These are phyloP conservation scores for Zapornia atra DNA, from an alignment of 2,113 vertebrate genomes.

Conservation along the genomic window DNA sequence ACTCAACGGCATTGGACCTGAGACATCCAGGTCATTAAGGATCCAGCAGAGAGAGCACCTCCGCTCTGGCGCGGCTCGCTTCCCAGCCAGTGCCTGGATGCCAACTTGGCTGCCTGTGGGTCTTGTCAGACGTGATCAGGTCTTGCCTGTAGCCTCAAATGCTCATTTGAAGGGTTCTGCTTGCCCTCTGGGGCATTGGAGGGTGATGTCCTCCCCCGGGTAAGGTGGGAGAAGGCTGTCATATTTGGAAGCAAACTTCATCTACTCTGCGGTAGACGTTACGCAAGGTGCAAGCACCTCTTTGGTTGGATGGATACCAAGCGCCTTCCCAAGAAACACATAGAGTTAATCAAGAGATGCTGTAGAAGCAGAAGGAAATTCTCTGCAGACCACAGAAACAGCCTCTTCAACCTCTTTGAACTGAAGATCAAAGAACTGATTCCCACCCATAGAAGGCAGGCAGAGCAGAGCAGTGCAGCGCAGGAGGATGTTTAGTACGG, in stretches of 20 bases:
- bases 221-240: not conserved
- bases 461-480: not conserved
- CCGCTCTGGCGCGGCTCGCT: rapidly evolving
- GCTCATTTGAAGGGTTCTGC: not conserved
- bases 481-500: not conserved
- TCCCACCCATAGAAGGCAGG: not conserved
- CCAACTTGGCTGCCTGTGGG: not conserved
- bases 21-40: not conserved
- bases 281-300: not conserved
- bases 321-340: not conserved
- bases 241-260: not conserved
- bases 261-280: not conserved
- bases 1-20: not conserved
- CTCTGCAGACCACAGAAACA: slow-evolving; percentile 13
- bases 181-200: rapidly evolving
- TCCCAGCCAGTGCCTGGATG: not conserved
- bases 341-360: not conserved
- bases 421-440: slow-evolving; percentile 52
- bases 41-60: not conserved
- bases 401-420: slow-evolving; percentile 47
- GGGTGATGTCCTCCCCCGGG: rapidly evolving
- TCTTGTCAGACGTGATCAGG: rapidly evolving
- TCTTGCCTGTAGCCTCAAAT: not conserved
- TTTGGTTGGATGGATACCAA: not conserved
- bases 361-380: not conserved